These are phyloP conservation scores for Lateolabrax maculatus DNA, from an alignment of 2,797 vertebrate species.

Conservation along the genomic window DNA sequence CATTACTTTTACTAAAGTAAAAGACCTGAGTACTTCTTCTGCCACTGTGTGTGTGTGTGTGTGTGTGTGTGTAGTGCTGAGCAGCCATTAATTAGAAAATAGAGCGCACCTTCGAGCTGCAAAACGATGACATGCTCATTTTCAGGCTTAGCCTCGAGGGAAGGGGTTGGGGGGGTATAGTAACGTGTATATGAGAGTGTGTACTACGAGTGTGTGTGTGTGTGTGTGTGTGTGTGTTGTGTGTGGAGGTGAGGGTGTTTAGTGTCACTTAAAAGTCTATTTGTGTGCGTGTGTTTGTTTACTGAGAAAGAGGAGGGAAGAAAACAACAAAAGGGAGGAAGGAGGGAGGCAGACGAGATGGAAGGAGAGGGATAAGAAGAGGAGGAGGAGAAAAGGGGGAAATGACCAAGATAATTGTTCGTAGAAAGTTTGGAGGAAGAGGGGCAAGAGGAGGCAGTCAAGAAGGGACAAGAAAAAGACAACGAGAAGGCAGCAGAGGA, in stretches of 20 bases:
- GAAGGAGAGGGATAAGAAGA: not conserved
- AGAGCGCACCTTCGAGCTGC: conserved; percentile 50
- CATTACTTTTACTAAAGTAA: not conserved
- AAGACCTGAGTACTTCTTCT: not conserved
- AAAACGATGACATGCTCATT: conserved; percentile 70
- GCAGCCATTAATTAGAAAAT: conserved; percentile 70
- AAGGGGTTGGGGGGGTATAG: not conserved
- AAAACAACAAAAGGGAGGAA: not conserved
- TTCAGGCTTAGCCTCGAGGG: conserved; percentile 46
- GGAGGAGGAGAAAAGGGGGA: not conserved
- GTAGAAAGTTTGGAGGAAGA: not conserved
- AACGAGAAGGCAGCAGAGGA: not conserved
- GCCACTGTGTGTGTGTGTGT: not conserved
- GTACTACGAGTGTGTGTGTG: conserved; percentile 4
- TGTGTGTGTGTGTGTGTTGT: not conserved
- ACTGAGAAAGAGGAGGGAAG: not conserved
- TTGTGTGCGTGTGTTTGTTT: not conserved
- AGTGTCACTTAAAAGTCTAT: not conserved
- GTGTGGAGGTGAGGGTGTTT: not conserved
- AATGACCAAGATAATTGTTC: too few species aligned
- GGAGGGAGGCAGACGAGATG: not conserved
- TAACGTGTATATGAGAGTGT: conserved; percentile 11
- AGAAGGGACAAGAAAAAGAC: not conserved
- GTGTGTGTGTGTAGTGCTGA: conserved; percentile 46
- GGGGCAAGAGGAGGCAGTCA: not conserved